Evolutionary conservation across 2,113 vertebrate genomes (phyloP).

Genomic region (Mobula hypostoma): DNA sequence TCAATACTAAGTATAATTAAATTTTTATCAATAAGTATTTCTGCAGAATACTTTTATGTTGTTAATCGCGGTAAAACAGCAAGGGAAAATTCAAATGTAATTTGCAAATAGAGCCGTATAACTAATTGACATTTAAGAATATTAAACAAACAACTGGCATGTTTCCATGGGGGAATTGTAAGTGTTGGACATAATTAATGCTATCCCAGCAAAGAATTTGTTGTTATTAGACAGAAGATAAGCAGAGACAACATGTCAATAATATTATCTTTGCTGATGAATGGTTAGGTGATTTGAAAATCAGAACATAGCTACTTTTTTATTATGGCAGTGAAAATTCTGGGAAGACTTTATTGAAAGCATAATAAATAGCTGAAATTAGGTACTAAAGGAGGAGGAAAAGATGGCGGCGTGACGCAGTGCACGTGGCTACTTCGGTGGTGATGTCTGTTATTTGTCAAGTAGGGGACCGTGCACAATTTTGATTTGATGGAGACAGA

Average conservation of each 20-base stretch:
- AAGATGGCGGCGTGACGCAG: too few relatives aligned
- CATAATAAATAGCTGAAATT: neutral
- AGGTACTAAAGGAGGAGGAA: neutral
- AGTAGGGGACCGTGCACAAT: too few relatives aligned
- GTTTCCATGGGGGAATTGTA: neutral
- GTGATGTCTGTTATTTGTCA: too few relatives aligned
- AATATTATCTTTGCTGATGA: constrained; percentile 1
- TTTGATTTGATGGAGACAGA: too few relatives aligned
- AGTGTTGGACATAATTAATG: neutral
- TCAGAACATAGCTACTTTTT: neutral
- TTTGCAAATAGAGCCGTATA: neutral
- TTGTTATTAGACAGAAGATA: neutral
- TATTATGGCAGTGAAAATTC: neutral
- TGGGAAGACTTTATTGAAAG: neutral
- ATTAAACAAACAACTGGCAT: neutral
- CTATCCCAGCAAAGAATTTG: neutral
- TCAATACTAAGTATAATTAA: neutral
- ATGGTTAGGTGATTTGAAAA: neutral
- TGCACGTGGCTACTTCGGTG: too few relatives aligned
- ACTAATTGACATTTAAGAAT: neutral
- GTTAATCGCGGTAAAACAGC: neutral
- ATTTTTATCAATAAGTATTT: neutral
- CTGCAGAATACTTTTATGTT: neutral
- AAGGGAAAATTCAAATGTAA: neutral
- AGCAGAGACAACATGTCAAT: constrained; percentile 15